Percentiles rank a stretch among this genome's conserved stretches.
Evolutionary conservation across 2,797 vertebrate genomes (phyloP).

Genomic region (Basileuterus tristriatus): DNA sequence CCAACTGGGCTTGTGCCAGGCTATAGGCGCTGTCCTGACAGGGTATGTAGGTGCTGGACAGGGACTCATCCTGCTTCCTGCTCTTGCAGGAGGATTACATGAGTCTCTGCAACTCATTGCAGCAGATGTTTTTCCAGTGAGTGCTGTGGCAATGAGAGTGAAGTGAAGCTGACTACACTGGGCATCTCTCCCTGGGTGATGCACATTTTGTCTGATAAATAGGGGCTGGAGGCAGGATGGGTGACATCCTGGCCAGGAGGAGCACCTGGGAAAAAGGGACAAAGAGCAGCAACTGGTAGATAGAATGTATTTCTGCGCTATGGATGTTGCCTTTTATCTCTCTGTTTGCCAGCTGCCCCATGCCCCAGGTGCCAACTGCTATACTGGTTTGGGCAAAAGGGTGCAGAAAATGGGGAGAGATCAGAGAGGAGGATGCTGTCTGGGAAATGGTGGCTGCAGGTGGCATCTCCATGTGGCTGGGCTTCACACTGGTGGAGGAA

Average conservation of each 20-base stretch:
- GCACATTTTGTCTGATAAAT: neutral
- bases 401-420: neutral
- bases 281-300: fast-evolving
- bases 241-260: neutral
- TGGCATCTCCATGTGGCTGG: neutral
- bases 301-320: neutral
- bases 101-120: neutral
- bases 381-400: neutral
- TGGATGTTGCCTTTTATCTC: neutral
- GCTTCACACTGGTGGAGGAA: neutral
- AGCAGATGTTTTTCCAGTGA: neutral
- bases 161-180: fast-evolving
- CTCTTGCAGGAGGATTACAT: neutral
- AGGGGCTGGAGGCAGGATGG: neutral
- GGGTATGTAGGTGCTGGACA: neutral
- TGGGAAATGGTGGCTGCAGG: neutral
- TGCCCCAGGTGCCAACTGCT: neutral
- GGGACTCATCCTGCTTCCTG: neutral
- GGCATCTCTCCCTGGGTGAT: neutral
- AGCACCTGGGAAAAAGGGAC: neutral
- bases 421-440: neutral
- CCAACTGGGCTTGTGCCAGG: neutral
- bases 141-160: neutral
- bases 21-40: neutral
- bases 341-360: neutral